Percentiles rank a stretch among this genome's conserved stretches.
Conservation (phyloP, 2,797 vertebrate genomes). For the Halcyon smyrnensis region DNA sequence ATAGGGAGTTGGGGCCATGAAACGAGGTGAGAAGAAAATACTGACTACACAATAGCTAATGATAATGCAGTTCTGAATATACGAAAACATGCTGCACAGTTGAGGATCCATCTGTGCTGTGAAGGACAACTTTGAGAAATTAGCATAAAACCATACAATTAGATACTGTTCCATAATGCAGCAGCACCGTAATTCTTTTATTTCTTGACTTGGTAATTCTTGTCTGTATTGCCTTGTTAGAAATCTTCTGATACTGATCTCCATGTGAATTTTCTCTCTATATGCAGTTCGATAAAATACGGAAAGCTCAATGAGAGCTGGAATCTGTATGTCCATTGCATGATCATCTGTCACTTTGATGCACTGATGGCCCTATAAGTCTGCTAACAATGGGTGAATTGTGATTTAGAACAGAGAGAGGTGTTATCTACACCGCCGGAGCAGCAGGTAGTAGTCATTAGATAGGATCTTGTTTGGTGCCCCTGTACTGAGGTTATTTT, state of each 20-base stretch:
- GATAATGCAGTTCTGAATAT: slow-evolving; percentile 1
- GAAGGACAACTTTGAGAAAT: slow-evolving; percentile 46
- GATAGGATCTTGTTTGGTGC: not conserved
- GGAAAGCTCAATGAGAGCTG: not conserved
- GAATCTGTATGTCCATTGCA: not conserved
- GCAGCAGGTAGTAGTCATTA: not conserved
- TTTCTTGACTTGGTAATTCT: slow-evolving; percentile 4
- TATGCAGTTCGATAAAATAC: not conserved
- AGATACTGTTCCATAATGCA: slow-evolving; percentile 37
- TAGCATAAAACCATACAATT: slow-evolving; percentile 33
- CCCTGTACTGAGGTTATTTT: not conserved
- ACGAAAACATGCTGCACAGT: slow-evolving; percentile 21
- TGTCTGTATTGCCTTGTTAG: not conserved
- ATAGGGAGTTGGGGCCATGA: not conserved
- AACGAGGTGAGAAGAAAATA: not conserved
- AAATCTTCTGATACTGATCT: not conserved
- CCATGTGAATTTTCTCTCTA: not conserved
- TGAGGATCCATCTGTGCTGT: slow-evolving; percentile 63
- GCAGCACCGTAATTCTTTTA: not conserved
- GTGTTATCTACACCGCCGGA: not conserved
- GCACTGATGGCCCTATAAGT: not conserved
- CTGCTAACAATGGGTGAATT: not conserved
- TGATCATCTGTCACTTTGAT: not conserved
- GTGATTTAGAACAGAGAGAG: not conserved
- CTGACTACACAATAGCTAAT: not conserved